Base-by-base conservation (phyloP, 30 jellyfish, hydroid and myxozoan genomes). In the Rhopilema esculentum region DNA sequence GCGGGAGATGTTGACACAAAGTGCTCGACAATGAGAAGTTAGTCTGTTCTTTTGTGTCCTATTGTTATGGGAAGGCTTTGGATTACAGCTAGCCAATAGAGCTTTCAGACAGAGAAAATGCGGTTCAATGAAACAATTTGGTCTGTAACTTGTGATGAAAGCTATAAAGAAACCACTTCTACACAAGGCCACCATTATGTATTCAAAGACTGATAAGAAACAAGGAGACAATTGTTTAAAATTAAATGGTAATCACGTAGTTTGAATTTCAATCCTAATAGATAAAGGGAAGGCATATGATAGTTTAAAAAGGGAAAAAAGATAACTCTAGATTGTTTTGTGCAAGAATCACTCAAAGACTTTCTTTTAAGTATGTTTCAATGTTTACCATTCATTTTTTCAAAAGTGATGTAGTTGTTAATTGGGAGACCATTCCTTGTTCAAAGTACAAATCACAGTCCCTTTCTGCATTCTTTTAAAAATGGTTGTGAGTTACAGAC, bases 1-100 rank as follows among this genome's bases (percentile, higher is more conserved):
- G 88, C 79, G 30, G 88, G 88, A 78, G 63, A 78, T 66, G 49
- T 78, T 33, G 79, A 61, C 88, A 78, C 79, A 78, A 64, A 63
- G 61, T 32, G 70, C 84, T 48, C 1, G 49, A 73, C 84, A 73
- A 73, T 73, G 25, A 15, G 18, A 6, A 22, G 24, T 25, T 32
- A 25, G 69, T 62, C 79, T 78, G 69, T 24, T 23, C 66, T 0
- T 57, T 78, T 78, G 88, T 78, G 49, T 30, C 19, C n/a, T 0
- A 49, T 78, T 78, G 88, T 78, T 78, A 66, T 30, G 77, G 79
- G 19, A 20, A 23, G 23, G 33, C 50, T 17, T 16, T 18, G 70
- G 88, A 78, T 78, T 78, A 9, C n/a, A 15, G 66, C 68, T 9
- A 24, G 32, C 88, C 79, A 78, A 78, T 78, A 27, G 86, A 28